Evolutionary conservation across 2,113 vertebrate species (phyloP).

Genomic region (Crypturellus undulatus): DNA sequence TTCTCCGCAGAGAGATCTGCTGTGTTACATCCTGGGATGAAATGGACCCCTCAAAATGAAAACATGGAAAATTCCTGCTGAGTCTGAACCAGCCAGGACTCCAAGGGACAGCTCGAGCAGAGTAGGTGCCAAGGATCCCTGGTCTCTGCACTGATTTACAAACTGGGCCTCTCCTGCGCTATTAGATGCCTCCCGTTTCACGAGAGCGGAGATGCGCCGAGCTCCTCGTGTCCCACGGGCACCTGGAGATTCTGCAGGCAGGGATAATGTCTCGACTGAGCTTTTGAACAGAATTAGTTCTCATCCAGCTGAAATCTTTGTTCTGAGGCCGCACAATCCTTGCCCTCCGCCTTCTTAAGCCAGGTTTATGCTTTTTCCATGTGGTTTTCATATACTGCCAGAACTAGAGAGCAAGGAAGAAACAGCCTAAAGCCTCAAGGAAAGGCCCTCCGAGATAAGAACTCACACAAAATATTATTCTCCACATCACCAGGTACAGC

Average conservation of each 20-base stretch:
- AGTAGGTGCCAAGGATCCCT: constrained; percentile 53
- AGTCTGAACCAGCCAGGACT: constrained; percentile 33
- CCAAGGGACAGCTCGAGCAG: constrained; percentile 48
- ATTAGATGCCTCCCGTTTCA: neutral
- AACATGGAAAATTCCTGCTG: constrained; percentile 40
- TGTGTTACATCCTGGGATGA: neutral
- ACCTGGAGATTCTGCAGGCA: constrained; percentile 56
- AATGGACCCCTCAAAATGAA: constrained; percentile 16
- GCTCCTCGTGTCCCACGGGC: neutral
- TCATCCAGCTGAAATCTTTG: constrained; percentile 56
- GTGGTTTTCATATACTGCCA: constrained; percentile 23
- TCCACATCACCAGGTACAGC: constrained; percentile 13
- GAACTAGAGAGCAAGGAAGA: neutral
- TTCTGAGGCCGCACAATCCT: constrained; percentile 44
- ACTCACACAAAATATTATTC: constrained; percentile 26
- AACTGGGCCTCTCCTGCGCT: constrained; percentile 26
- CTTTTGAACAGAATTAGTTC: constrained; percentile 44
- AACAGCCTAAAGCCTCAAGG: constrained; percentile 5
- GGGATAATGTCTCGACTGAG: neutral
- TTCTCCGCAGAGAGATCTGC: neutral
- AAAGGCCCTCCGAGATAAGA: constrained; percentile 39
- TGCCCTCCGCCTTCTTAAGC: neutral
- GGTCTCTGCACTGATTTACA: constrained; percentile 39
- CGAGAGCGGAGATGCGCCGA: neutral
- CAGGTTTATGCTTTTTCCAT: constrained; percentile 46